Conservation (phyloP, 2,888 invertebrate genomes). For the Hermaeophaga mercurialis region DNA sequence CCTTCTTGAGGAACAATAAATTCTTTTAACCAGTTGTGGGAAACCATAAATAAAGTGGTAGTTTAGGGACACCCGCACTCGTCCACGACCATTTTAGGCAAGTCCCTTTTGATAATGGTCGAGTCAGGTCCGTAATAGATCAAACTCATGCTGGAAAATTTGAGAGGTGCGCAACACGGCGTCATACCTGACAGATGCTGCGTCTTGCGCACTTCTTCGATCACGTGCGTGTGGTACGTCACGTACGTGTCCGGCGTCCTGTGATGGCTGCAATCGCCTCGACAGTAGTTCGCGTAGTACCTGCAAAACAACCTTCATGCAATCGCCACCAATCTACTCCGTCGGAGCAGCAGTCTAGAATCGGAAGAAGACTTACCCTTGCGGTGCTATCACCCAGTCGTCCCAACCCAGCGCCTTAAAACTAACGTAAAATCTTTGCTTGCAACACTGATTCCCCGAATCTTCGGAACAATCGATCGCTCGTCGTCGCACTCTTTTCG, state of each 20-base stretch:
- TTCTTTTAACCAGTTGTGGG: slow-evolving; percentile 26
- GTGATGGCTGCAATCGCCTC: slow-evolving; percentile 83
- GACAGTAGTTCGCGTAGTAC: slow-evolving; percentile 93
- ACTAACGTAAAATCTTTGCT: slow-evolving; percentile 89
- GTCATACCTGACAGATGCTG: slow-evolving; percentile 78
- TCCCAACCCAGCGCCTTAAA: slow-evolving; percentile 93
- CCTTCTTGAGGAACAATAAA: slow-evolving; percentile 11
- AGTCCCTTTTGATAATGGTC: slow-evolving; percentile 89
- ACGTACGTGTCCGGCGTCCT: slow-evolving; percentile 82
- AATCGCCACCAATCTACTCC: not conserved
- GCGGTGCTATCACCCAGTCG: slow-evolving; percentile 81
- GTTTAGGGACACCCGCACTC: slow-evolving; percentile 91
- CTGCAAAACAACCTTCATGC: slow-evolving; percentile 57
- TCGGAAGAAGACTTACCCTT: slow-evolving; percentile 47
- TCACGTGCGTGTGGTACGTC: slow-evolving; percentile 88
- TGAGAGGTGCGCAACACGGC: slow-evolving; percentile 90
- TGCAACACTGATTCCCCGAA: slow-evolving; percentile 68
- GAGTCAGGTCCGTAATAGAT: slow-evolving; percentile 91
- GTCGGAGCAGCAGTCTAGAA: too few species aligned
- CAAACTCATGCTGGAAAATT: slow-evolving; percentile 89
- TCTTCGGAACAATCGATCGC: slow-evolving; percentile 83
- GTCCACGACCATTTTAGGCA: slow-evolving; percentile 95
- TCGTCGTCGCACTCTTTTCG: slow-evolving; percentile 75
- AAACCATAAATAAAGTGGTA: slow-evolving; percentile 12
- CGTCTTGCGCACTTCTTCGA: slow-evolving; percentile 85